Base-by-base conservation (phyloP, 2,113 vertebrate species). In the Pristiophorus japonicus region DNA sequence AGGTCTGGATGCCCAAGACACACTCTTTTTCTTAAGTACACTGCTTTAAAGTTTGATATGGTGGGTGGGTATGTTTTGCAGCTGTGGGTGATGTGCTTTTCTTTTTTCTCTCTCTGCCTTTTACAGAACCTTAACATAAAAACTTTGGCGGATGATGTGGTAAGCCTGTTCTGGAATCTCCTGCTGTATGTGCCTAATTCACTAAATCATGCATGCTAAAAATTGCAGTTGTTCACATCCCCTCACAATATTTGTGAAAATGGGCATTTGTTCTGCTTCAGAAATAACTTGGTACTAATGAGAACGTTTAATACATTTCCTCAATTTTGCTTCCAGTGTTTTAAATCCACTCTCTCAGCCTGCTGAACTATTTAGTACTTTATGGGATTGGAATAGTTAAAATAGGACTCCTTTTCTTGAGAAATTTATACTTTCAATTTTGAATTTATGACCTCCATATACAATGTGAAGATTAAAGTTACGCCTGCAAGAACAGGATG, bases 141-240 rank as follows among this genome's bases (percentile, higher is more conserved):
- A 99, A 99, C 99, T 98, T 98, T 99, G 99, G 99, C 99, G 98
- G 99, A 99, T 98, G 99, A 99, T 97, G 98, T 99, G 99, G 99
- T 99, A 99, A 99, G 99, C 93, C 66, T 97, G 97, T 97, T 97
- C 96, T 96, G 96, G 96, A 94, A 94, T 70, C 65, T 94, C 70
- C 30, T 88, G 47, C 51, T 63, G 5, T 70, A 0, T 94, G 38
- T 67, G 65, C 66, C 66, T 94, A 18, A 70, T 30, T 94, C 45
- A 94, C 93, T 51, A 94, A 94, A 94, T 51, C 42, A 7, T 94
- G 93, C 93, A 94, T 94, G 93, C 65, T n/a, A 12, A 94, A 94
- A 73, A 70, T 45, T 91, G 27, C 47, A 47, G 63, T 45, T 66
- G 4, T 94, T 94, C 47, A 94, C 93, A 94, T 47, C 7, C 63